Conservation (phyloP, 2,797 vertebrate species). For the Toxotes lorentzi region DNA sequence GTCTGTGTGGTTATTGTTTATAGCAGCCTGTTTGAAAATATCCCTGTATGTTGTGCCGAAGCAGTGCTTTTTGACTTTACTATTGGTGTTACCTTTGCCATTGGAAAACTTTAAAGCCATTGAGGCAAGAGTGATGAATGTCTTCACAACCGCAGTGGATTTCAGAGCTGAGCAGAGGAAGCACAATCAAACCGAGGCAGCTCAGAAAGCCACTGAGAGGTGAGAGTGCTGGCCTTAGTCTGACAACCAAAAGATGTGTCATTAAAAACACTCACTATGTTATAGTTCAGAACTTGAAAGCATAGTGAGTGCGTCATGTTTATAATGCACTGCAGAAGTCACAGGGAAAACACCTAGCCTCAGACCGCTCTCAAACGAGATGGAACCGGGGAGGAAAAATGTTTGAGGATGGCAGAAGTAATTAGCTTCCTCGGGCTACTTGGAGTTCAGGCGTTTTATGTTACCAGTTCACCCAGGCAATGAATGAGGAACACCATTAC, state of each 20-base stretch:
- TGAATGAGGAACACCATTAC: conserved; percentile 46
- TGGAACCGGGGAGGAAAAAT: conserved; percentile 33
- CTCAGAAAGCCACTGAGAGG: conserved; percentile 54
- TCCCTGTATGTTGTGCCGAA: too few relatives aligned
- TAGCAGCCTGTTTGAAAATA: conserved; percentile 4
- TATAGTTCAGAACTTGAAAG: conserved; percentile 60
- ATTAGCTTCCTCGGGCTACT: conserved; percentile 65
- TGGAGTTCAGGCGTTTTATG: conserved; percentile 68
- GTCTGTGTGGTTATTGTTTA: too few relatives aligned
- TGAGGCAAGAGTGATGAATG: conserved; percentile 65
- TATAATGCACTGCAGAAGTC: conserved; percentile 49
- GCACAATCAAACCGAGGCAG: conserved; percentile 65
- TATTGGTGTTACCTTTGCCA: conserved; percentile 31
- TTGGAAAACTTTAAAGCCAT: conserved; percentile 52
- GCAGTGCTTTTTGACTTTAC: conserved; percentile 40
- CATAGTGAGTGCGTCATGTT: conserved; percentile 33
- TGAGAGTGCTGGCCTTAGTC: conserved; percentile 56
- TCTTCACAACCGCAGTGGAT: conserved; percentile 59
- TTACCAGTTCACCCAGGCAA: conserved; percentile 60
- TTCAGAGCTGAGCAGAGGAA: conserved; percentile 63
- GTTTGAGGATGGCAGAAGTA: conserved; percentile 66
- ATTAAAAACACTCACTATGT: conserved; percentile 66
- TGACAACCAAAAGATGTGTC: conserved; percentile 57
- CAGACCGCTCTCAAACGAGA: conserved; percentile 37
- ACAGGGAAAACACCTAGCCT: conserved; percentile 38